Base-by-base conservation (phyloP, 2,888 invertebrate species). In the Spicauda simplicius region DNA sequence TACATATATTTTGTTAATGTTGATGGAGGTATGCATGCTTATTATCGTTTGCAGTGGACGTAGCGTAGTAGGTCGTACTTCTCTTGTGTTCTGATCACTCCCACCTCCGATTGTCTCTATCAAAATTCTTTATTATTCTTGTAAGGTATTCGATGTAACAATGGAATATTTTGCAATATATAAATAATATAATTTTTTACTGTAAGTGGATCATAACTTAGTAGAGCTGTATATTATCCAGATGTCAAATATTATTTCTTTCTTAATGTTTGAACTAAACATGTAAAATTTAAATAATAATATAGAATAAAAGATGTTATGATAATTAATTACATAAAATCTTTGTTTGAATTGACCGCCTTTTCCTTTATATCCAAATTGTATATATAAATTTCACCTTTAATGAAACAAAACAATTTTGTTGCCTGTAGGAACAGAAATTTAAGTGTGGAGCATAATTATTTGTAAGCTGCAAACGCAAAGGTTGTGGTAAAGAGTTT, bases 271-370 rank as follows among this genome's bases (percentile, higher is more conserved):
- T 91, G 85, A 91, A 88, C 87, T 91, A 92, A 93, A 92, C 91
- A 92, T 92, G 92, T 92, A 92, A 92, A 93, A 93, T 92, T 92
- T 88, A 90, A 91, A 91, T 91, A 91, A 90, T 90, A 93, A 92
- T 93, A 93, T 92, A 92, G 91, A 92, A 92, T 92, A 92, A 92
- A 92, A 92, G 91, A 91, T 93, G 93, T 91, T 93, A 93, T 87
- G 85, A 93, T 92, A 92, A 93, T 91, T 92, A 93, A 93, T 92
- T 91, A 92, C 87, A 91, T 87, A 90, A 87, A 88, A 86, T 86
- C 84, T 90, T 91, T 77, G 85, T 90, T 91, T 91, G 85, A 86
- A 86, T 90, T 73, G 71, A 69, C 68, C 61, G 80, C 83, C 80
- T 79, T 87, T 86, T 83, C 81, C 82, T 84, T 82, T 76, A 65